Percentiles rank a stretch among this genome's conserved stretches.
phyloP scores from a whole-genome alignment of 2,113 vertebrate genomes.

The Psilopogon haemacephalus region DNA sequence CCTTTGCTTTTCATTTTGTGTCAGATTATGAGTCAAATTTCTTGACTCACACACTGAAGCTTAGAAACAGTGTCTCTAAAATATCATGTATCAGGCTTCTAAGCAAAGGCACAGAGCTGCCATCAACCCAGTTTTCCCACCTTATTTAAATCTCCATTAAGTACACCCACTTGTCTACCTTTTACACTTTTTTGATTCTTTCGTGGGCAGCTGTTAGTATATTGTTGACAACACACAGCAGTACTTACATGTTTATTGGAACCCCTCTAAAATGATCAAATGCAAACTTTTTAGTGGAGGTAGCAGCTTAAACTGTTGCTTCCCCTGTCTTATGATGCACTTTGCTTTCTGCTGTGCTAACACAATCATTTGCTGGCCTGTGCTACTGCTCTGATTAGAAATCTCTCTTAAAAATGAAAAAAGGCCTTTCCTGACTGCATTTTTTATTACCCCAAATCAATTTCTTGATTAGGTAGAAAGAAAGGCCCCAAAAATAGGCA shows the following conservation, averaged over 20 bases:
- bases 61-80: constrained; percentile 47
- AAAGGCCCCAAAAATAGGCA: neutral
- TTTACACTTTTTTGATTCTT: constrained; percentile 40
- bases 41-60: constrained; percentile 53
- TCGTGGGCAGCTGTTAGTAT: constrained; percentile 41
- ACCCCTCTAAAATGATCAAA: neutral
- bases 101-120: constrained; percentile 23
- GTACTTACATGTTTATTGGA: constrained; percentile 11
- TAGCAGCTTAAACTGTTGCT: neutral
- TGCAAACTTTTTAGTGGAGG: constrained; percentile 8
- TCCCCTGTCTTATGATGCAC: neutral
- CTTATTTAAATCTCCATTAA: constrained; percentile 33
- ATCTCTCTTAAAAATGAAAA: neutral
- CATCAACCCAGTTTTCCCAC: neutral
- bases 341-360: neutral
- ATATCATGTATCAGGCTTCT: neutral
- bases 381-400: neutral
- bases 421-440: neutral
- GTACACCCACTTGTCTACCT: constrained; percentile 13
- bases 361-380: neutral
- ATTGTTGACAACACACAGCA: constrained; percentile 46
- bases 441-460: constrained; percentile 15
- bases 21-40: constrained; percentile 65
- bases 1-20: constrained; percentile 65
- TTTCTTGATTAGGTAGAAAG: neutral